Base-by-base conservation (phyloP, 2,113 vertebrate genomes). In the Microtus montanus region DNA sequence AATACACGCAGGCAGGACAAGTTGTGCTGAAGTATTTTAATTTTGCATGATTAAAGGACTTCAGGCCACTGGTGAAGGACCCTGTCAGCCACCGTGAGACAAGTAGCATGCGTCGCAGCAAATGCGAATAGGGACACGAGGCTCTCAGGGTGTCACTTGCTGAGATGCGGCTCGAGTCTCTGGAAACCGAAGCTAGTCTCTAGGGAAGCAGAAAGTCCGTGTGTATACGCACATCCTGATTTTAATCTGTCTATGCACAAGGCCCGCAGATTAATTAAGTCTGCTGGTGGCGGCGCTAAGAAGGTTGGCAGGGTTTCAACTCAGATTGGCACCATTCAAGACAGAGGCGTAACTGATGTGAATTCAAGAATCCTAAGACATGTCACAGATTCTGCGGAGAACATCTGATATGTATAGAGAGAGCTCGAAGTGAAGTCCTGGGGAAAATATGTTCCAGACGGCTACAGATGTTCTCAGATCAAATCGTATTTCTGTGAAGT, bases 391-490 rank as follows among this genome's bases (percentile, higher is more conserved):
- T 97, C 94, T 94, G 80, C 66, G 82, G 87, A 92, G 94, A 97
- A 97, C 96, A 97, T 98, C 95, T 97, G 96, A 97, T 96, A 95
- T 94, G 89, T 97, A 87, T 97, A 93, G 92, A 93, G 90, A 90
- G 90, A 90, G 96, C 92, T 97, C 0, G 30, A 94, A 97, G 95
- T 95, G 90, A 97, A 97, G 90, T 96, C 96, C 95, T 97, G 95
- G 94, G 93, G 97, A 97, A 98, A 97, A 96, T 97, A 93, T 96
- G 96, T 97, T 97, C 96, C 96, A 97, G 93, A 96, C 79, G 68
- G 94, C 95, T 97, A 94, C 97, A 98, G 97, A 98, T 98, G 96
- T 97, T 97, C 94, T 97, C 71, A 78, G 96, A 97, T 96, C 96
- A 97, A 97, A 91, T 96, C 91, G 93, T 97, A 94, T 96, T 97